These are phyloP conservation scores for Melanophora roralis DNA, from an alignment of 2,888 invertebrate species.

Conservation along the genomic window DNA sequence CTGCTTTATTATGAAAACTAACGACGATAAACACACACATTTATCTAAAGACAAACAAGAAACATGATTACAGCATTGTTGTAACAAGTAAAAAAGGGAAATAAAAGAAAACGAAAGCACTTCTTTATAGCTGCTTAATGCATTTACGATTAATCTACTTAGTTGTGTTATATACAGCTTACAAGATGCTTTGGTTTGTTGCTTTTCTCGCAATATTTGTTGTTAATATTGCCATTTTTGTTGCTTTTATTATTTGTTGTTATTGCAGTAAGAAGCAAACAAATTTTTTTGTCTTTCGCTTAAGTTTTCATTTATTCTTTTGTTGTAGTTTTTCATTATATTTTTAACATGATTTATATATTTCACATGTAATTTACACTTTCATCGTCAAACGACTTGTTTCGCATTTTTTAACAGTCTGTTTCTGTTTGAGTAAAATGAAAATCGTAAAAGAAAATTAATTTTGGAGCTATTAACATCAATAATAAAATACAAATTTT, in stretches of 20 bases:
- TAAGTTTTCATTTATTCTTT: neutral
- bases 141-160: constrained; percentile 60
- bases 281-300: constrained; percentile 28
- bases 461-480: constrained; percentile 46
- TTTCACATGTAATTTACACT: constrained; percentile 37
- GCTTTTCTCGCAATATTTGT: neutral
- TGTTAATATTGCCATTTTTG: neutral
- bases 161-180: constrained; percentile 45
- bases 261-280: neutral
- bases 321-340: neutral
- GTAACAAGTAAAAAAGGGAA: neutral
- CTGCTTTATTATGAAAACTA: neutral
- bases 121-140: constrained; percentile 58
- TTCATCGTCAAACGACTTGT: neutral
- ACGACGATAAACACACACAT: neutral
- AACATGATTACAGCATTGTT: constrained; percentile 17
- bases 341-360: constrained; percentile 48
- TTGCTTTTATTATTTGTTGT: neutral
- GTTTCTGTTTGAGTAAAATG: neutral
- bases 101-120: neutral
- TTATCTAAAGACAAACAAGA: neutral
- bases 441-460: constrained; percentile 53
- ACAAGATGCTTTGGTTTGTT: constrained; percentile 43
- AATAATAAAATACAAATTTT: constrained; percentile 41
- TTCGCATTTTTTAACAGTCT: constrained; percentile 5